A percentile compares a stretch with the other conserved stretches of the same genome.
These are phyloP conservation scores for Torymus aiolomorphi DNA, from an alignment of 2,888 invertebrate species.

Conservation along the genomic window DNA sequence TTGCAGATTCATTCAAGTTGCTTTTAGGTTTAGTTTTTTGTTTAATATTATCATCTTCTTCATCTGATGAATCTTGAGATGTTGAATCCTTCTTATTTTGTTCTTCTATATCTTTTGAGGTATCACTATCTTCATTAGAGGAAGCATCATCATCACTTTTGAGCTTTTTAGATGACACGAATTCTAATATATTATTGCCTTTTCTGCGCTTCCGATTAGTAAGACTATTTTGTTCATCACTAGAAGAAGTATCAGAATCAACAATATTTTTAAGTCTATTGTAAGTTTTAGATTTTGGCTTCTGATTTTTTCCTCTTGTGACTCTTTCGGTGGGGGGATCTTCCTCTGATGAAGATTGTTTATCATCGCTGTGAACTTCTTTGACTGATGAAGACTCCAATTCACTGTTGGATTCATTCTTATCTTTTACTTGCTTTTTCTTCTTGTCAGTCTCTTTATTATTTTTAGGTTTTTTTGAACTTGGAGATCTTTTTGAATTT, in stretches of 20 bases:
- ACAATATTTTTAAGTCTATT: constrained; percentile 46
- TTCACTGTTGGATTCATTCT: constrained; percentile 25
- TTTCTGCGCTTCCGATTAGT: constrained; percentile 48
- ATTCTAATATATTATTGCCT: constrained; percentile 18
- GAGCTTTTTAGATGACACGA: constrained; percentile 34
- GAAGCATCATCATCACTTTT: constrained; percentile 54
- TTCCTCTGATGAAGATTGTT: constrained; percentile 25
- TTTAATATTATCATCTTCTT: constrained; percentile 7
- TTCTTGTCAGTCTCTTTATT: constrained; percentile 19
- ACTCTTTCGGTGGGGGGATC: constrained; percentile 6
- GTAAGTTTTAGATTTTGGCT: neutral
- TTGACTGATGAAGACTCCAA: neutral
- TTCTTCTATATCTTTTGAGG: constrained; percentile 17
- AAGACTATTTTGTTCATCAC: constrained; percentile 48
- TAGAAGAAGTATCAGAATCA: constrained; percentile 55
- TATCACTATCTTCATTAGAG: constrained; percentile 33
- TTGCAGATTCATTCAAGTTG: constrained; percentile 11
- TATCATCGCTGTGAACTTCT: constrained; percentile 1
- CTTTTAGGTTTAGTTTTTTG: neutral
- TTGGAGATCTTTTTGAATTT: constrained; percentile 42
- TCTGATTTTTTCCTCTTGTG: constrained; percentile 40
- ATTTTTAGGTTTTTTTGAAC: constrained; percentile 44
- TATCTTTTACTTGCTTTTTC: constrained; percentile 10
- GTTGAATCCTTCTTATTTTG: neutral
- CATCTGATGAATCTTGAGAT: constrained; percentile 13